Conservation (phyloP, 2,113 vertebrate genomes). For the Entosphenus tridentatus region DNA sequence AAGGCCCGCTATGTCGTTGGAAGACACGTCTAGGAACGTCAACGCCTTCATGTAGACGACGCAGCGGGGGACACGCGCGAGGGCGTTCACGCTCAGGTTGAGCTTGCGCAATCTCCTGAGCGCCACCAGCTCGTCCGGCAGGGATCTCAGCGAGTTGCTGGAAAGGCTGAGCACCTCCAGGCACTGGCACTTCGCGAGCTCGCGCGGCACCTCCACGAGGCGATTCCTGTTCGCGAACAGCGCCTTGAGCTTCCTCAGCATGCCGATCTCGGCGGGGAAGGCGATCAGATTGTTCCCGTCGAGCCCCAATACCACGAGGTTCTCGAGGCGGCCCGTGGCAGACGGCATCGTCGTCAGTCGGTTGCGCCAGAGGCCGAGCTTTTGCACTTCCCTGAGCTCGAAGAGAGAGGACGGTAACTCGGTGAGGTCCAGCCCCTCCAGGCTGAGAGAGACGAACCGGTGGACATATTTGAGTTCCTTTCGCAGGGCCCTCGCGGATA, state of each 20-base stretch:
- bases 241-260: constrained; percentile 47
- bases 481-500: constrained; percentile 13
- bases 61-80: constrained; percentile 53
- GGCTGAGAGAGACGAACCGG: constrained; percentile 41
- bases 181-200: constrained; percentile 42
- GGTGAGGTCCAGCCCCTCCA: constrained; percentile 48
- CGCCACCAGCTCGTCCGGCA: constrained; percentile 36
- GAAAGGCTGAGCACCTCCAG: constrained; percentile 73
- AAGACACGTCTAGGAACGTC: constrained; percentile 61
- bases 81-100: constrained; percentile 67
- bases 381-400: constrained; percentile 58
- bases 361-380: constrained; percentile 71
- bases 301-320: constrained; percentile 57
- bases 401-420: constrained; percentile 47
- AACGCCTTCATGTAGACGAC: constrained; percentile 49
- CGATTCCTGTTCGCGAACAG: constrained; percentile 60
- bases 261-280: constrained; percentile 53
- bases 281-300: constrained; percentile 45
- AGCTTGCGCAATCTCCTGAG: constrained; percentile 45
- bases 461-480: constrained; percentile 22
- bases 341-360: constrained; percentile 35
- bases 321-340: constrained; percentile 34
- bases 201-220: constrained; percentile 48
- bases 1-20: constrained; percentile 56
- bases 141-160: constrained; percentile 44